Percentiles rank a stretch among this genome's conserved stretches.
Conservation (phyloP, 2,888 invertebrate genomes). For the Macropis europaea region DNA sequence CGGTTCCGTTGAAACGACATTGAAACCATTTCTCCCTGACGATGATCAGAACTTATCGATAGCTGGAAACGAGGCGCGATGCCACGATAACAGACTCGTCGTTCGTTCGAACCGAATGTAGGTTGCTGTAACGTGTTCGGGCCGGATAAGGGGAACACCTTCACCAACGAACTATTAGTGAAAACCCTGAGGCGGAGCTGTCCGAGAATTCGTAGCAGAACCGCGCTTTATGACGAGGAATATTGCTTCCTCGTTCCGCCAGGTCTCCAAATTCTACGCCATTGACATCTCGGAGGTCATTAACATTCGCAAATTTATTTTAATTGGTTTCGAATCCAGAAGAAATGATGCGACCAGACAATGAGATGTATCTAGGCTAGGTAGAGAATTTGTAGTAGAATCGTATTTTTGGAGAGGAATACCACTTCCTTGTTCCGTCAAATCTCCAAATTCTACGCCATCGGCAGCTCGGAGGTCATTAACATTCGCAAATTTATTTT, state of each 20-base stretch:
- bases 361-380: too few relatives aligned
- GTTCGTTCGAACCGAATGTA: slow-evolving; percentile 31
- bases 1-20: background rate
- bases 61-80: background rate
- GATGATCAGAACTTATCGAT: background rate
- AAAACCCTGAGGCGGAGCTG: slow-evolving; percentile 31
- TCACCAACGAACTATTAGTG: slow-evolving; percentile 53
- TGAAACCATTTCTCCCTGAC: slow-evolving; percentile 10
- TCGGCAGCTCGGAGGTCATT: too few relatives aligned
- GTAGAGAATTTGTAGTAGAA: too few relatives aligned
- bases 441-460: too few relatives aligned
- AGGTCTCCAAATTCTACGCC: background rate
- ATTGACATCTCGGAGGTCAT: too few relatives aligned
- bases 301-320: too few relatives aligned
- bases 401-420: too few relatives aligned
- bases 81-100: slow-evolving; percentile 13
- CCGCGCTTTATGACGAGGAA: background rate
- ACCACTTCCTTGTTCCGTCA: too few relatives aligned
- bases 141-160: slow-evolving; percentile 54
- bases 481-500: too few relatives aligned
- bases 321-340: too few relatives aligned
- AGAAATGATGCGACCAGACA: too few relatives aligned
- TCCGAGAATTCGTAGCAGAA: slow-evolving; percentile 14
- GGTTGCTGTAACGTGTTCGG: slow-evolving; percentile 18
- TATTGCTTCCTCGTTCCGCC: background rate